These are phyloP conservation scores for Pedetes capensis DNA, from an alignment of 2,113 vertebrate species.

Conservation along the genomic window DNA sequence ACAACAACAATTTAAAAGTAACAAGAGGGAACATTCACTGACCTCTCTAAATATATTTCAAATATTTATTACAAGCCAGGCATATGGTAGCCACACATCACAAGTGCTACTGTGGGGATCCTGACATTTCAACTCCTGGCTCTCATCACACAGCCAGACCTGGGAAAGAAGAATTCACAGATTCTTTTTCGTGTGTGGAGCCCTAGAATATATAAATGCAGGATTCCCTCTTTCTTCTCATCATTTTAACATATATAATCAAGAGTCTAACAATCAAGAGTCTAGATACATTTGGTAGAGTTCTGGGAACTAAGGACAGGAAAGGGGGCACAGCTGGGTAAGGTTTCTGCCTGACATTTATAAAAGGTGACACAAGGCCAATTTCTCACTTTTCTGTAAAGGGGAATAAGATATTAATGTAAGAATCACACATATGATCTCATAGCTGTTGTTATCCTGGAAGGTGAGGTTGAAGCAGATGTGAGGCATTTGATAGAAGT, in stretches of 20 bases:
- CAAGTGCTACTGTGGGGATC: not conserved
- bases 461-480: not conserved
- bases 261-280: not conserved
- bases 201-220: not conserved
- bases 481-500: not conserved
- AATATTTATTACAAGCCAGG: not conserved
- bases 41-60: not conserved
- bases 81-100: not conserved
- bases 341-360: not conserved
- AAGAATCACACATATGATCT: not conserved
- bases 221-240: not conserved
- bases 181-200: not conserved
- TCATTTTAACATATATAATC: not conserved
- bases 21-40: not conserved
- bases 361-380: not conserved
- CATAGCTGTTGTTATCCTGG: not conserved
- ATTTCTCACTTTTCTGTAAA: not conserved
- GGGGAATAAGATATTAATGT: not conserved
- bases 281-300: not conserved
- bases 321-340: not conserved
- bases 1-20: too few species aligned
- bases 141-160: not conserved
- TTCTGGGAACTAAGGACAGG: not conserved
- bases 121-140: not conserved
- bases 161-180: not conserved